Base-by-base conservation (phyloP, 2,888 invertebrate species). In the Lysandra bellargus region DNA sequence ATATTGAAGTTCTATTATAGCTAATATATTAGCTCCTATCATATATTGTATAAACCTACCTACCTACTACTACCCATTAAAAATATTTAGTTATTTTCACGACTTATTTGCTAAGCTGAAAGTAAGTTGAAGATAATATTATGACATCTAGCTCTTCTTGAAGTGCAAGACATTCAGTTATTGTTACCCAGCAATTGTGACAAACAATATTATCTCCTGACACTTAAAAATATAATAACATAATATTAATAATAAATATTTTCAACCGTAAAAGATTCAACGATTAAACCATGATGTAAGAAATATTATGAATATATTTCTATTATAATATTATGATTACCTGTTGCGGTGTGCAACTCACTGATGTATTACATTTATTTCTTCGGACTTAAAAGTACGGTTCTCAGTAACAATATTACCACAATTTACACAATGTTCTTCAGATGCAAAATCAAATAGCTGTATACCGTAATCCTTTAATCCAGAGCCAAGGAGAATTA, bases 221-320 rank as follows among this genome's bases (percentile, higher is more conserved):
- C n/a, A 60, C 60, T 9, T 60, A 60, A 60, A 60, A 60, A 40
- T 5, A 40, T 40, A 40, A 40, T 40, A 40, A 40, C 40, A 40
- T 40, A 14, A 60, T 60, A 60, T 60, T 14, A 60, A 60, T 61
- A 61, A 61, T 61, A 61, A 61, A 61, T n/a, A 61, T 61, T 61
- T 61, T 61, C 60, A 61, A 23, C 60, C 6, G 60, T 61, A 61
- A 23, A 61, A 61, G 60, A 61, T 61, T 61, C 6, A 61, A 61
- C 23, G 60, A 61, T 61, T 17, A 23, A 61, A 61, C 23, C 60
- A n/a, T 23, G n/a, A n/a, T 61, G n/a, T n/a, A 61, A 61, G n/a
- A 61, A 60, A 60, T 6, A 60, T 6, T 61, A 23, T 0, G 23
- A 23, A 61, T n/a, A 61, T 61, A n/a, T 61, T 61, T n/a, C 5